Conservation (phyloP, 2,797 vertebrate species). For the Molossus alvarezi region DNA sequence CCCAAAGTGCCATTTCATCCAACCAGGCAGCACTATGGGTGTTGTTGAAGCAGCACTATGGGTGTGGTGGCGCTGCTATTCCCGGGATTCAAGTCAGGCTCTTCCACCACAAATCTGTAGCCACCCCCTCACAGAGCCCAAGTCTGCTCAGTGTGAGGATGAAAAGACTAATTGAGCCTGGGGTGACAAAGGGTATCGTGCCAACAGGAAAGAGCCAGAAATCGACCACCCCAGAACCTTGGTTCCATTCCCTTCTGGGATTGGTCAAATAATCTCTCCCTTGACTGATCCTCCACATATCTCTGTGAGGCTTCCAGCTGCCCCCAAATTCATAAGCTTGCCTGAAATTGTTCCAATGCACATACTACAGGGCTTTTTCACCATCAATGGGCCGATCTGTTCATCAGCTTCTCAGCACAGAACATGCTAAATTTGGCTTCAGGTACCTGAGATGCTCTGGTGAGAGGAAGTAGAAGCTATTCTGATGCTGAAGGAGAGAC, state of each 20-base stretch:
- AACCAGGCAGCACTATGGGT: neutral
- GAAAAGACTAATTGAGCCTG: conserved; percentile 16
- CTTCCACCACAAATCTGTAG: neutral
- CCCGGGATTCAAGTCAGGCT: conserved; percentile 13
- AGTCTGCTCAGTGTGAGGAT: conserved; percentile 47
- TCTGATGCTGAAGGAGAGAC: neutral
- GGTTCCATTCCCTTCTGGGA: neutral
- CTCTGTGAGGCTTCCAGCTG: conserved; percentile 19
- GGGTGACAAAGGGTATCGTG: neutral
- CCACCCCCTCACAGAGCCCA: conserved; percentile 9
- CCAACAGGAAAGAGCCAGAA: conserved; percentile 28
- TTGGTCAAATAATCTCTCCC: conserved; percentile 7
- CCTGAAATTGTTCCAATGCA: conserved; percentile 10
- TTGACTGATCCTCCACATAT: conserved; percentile 11
- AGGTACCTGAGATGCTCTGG: conserved; percentile 67
- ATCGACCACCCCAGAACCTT: neutral
- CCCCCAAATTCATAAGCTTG: conserved; percentile 37
- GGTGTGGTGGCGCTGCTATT: neutral
- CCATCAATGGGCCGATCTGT: conserved; percentile 74
- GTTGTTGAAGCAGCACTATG: neutral
- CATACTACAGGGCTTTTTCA: conserved; percentile 59
- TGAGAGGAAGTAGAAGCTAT: conserved; percentile 67
- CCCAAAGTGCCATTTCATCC: neutral
- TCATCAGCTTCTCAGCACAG: conserved; percentile 72
- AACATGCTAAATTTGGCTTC: conserved; percentile 82